phyloP scores from a whole-genome alignment of 1,140 invertebrate species.

The Papilio aristodemus region DNA sequence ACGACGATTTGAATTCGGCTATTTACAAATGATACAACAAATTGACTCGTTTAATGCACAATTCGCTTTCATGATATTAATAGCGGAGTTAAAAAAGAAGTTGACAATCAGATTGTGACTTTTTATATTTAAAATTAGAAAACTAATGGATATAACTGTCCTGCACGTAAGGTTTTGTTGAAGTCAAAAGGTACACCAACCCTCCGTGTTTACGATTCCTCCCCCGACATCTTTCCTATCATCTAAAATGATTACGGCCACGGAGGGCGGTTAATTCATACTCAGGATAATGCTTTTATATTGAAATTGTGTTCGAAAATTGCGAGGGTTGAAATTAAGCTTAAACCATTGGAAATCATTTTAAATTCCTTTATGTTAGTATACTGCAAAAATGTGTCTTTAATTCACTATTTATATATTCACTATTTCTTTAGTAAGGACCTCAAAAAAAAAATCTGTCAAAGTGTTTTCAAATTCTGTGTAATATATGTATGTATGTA shows the following conservation, averaged over 20 bases:
- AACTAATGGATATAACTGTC: neutral
- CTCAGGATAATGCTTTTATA: conserved; percentile 22
- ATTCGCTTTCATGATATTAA: neutral
- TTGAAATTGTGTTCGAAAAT: conserved; percentile 17
- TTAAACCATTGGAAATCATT: conserved; percentile 4
- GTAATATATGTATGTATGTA: too few species aligned
- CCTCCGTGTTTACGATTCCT: conserved; percentile 7
- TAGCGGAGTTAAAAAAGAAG: neutral
- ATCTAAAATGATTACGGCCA: conserved; percentile 13
- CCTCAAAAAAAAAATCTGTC: too few species aligned
- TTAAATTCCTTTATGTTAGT: neutral
- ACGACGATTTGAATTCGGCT: too few species aligned
- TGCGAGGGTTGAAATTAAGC: neutral
- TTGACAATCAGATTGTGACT: neutral
- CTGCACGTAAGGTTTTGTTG: neutral
- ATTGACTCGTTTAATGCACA: neutral
- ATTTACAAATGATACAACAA: neutral
- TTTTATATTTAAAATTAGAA: neutral
- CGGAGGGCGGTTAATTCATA: conserved; percentile 2
- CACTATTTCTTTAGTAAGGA: too few species aligned
- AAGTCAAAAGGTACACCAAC: neutral
- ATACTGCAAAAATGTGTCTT: neutral
- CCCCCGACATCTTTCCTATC: conserved; percentile 10
- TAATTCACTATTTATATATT: neutral
- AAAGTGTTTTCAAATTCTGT: too few species aligned